Percentiles rank a stretch among this genome's conserved stretches.
phyloP scores from a whole-genome alignment of 2,888 invertebrate species.

The Acrocera orbiculus region DNA sequence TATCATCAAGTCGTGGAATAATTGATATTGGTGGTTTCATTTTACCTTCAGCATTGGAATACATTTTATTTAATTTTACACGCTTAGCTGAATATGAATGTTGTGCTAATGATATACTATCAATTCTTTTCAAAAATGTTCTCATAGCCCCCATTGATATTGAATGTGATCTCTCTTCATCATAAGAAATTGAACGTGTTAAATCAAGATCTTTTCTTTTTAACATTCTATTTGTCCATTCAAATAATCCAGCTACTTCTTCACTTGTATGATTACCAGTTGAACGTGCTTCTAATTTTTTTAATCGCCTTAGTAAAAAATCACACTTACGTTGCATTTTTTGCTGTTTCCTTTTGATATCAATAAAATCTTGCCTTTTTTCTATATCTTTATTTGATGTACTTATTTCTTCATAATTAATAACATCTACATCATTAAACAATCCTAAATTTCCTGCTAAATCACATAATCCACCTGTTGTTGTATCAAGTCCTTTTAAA shows the following conservation, averaged over 20 bases:
- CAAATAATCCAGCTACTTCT: conserved; percentile 60
- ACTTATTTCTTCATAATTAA: conserved; percentile 13
- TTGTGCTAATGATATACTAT: conserved; percentile 22
- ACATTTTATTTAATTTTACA: neutral
- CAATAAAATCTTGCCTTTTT: conserved; percentile 19
- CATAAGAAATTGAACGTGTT: conserved; percentile 18
- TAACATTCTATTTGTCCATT: conserved; percentile 43
- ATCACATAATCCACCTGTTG: conserved; percentile 22
- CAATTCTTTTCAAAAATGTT: conserved; percentile 31
- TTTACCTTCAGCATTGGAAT: conserved; percentile 13
- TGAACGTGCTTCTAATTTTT: conserved; percentile 56
- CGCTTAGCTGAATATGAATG: conserved; percentile 16
- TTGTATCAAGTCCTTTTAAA: conserved; percentile 50
- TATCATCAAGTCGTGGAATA: conserved; percentile 31
- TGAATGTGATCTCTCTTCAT: conserved; percentile 29
- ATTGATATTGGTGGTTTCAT: conserved; percentile 11
- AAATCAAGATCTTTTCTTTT: conserved; percentile 15
- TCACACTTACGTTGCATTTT: conserved; percentile 52
- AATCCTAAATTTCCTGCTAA: conserved; percentile 22
- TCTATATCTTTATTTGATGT: conserved; percentile 8
- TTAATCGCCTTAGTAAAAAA: conserved; percentile 50
- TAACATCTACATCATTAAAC: conserved; percentile 15
- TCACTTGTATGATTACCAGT: conserved; percentile 62
- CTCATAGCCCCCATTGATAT: conserved; percentile 37
- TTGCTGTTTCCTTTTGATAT: conserved; percentile 22